phyloP scores from a whole-genome alignment of 2,888 invertebrate genomes.

The Orchesella flavescens region DNA sequence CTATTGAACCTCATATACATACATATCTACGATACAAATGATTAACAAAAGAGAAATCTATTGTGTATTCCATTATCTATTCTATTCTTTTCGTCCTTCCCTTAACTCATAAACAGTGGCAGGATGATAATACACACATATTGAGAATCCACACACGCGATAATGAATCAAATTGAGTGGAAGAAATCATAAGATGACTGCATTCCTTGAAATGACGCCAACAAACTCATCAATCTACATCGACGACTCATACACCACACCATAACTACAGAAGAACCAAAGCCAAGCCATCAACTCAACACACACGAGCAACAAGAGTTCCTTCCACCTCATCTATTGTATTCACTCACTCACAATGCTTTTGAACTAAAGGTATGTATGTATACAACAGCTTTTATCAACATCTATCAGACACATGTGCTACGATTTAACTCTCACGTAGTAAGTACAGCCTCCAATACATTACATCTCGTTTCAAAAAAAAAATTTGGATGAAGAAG shows the following conservation, averaged over 20 bases:
- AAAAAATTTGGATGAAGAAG: not conserved
- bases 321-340: conserved; percentile 40
- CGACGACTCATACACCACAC: conserved; percentile 54
- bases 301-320: conserved; percentile 20
- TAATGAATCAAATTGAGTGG: conserved; percentile 72
- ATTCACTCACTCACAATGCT: not conserved
- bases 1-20: too few relatives aligned
- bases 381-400: not conserved
- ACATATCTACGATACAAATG: too few relatives aligned
- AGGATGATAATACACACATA: not conserved
- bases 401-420: too few relatives aligned
- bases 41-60: conserved; percentile 40
- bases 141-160: conserved; percentile 51
- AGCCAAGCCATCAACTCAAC: conserved; percentile 46
- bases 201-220: conserved; percentile 72
- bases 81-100: not conserved
- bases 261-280: not conserved
- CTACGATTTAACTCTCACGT: too few relatives aligned
- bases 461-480: too few relatives aligned
- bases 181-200: conserved; percentile 70
- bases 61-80: conserved; percentile 22
- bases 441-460: too few relatives aligned
- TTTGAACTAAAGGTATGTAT: not conserved
- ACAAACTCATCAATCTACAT: conserved; percentile 72
- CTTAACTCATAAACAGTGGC: conserved; percentile 26